A percentile compares a stretch with the other conserved stretches of the same genome.
Conservation (phyloP, 2,113 vertebrate species). For the Malurus elegans region DNA sequence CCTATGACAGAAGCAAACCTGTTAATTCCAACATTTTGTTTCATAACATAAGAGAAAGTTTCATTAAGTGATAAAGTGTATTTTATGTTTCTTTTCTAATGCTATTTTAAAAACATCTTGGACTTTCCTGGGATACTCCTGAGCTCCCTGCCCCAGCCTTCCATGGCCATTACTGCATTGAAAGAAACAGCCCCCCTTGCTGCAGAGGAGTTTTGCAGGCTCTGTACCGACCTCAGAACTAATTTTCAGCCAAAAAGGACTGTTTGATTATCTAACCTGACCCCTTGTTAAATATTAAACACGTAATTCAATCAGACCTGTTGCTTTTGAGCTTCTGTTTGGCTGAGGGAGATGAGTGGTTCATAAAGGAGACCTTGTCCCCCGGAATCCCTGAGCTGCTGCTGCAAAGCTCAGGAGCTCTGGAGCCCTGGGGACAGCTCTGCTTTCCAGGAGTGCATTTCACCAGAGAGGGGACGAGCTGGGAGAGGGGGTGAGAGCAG, state of each 20-base stretch:
- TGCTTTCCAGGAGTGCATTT: not conserved
- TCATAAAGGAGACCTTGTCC: not conserved
- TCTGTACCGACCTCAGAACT: not conserved
- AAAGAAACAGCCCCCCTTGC: not conserved
- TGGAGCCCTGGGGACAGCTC: not conserved
- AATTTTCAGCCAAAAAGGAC: not conserved
- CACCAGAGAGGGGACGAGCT: not conserved
- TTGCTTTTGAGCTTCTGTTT: not conserved
- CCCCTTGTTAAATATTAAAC: not conserved
- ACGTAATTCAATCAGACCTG: not conserved
- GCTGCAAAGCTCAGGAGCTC: not conserved
- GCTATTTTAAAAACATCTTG: not conserved
- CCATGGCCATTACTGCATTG: accelerated
- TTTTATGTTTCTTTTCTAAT: not conserved
- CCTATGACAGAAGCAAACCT: not conserved
- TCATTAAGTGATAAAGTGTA: not conserved
- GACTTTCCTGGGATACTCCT: not conserved
- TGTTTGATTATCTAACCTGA: not conserved
- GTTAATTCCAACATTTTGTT: not conserved
- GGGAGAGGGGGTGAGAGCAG: not conserved
- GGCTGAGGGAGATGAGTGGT: not conserved
- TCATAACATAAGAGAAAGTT: not conserved
- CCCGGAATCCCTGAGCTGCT: not conserved
- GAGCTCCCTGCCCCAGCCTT: not conserved
- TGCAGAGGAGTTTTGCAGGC: not conserved